Evolutionary conservation across 2,888 invertebrate species (phyloP), one percentile per base, ranked within the genome.

Genomic region (Magallana nippona): DNA sequence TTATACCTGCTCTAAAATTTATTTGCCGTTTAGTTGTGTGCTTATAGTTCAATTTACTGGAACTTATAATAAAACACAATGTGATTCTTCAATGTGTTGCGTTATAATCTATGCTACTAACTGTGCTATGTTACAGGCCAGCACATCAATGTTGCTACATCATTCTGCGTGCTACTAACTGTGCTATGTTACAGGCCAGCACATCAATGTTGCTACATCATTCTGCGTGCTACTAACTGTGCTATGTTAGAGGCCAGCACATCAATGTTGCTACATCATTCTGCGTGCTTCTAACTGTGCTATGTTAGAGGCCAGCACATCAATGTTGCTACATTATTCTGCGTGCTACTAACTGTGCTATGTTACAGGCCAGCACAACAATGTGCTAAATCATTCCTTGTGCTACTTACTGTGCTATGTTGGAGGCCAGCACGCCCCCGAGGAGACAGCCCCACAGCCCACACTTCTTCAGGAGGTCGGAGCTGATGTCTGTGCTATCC

Each of bases 361-460:
- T 93, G 86, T 94, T 94, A 5, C 93, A 93, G 22, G 93, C 90
- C 5, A 94, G 88, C 10, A n/a, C n/a, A n/a, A n/a, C n/a, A n/a
- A n/a, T n/a, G n/a, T n/a, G n/a, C n/a, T n/a, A n/a, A n/a, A n/a
- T n/a, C n/a, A n/a, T n/a, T n/a, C n/a, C n/a, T n/a, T 32, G 32
- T 32, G 32, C 32, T 27, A 89, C 93, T 88, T 90, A 94, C 94
- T 94, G 94, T 32, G 94, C 94, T 77, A 94, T 93, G 86, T 94
- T 94, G 8, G 94, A 93, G 22, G 93, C 90, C 5, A 94, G 88
- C 10, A 93, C 88, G 3, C 92, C 94, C 17, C 92, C 93, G 44
- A 93, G 87, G 1, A 94, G 79, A 90, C 94, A 94, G 17, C 94
- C 94, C 94, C 94, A 94, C 79, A 94, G 88, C 5, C 94, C 94